Evolutionary conservation across 2,113 vertebrate genomes (phyloP).

Genomic region (Noturus placidus): DNA sequence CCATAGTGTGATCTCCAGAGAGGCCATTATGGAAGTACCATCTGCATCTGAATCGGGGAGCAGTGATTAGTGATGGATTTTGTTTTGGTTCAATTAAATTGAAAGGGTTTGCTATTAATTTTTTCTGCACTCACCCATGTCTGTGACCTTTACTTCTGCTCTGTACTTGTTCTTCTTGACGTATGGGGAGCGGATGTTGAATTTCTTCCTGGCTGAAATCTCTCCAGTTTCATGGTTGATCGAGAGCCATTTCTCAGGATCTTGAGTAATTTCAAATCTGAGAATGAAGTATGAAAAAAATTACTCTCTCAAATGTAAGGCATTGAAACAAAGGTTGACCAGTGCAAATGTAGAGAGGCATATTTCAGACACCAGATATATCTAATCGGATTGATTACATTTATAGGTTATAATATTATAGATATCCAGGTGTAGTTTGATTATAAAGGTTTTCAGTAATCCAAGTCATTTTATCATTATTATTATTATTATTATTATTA

Average conservation of each 20-base stretch:
- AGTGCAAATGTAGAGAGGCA: background rate
- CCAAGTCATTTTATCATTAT: background rate
- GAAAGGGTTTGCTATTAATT: background rate
- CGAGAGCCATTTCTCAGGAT: slow-evolving; percentile 84
- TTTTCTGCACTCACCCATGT: slow-evolving; percentile 75
- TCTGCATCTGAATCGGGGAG: slow-evolving; percentile 59
- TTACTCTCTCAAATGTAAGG: background rate
- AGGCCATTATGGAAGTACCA: slow-evolving; percentile 75
- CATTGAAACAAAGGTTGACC: background rate
- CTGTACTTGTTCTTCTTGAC: slow-evolving; percentile 81
- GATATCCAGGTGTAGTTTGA: background rate
- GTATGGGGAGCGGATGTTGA: slow-evolving; percentile 79
- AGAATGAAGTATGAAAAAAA: background rate
- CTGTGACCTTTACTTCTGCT: slow-evolving; percentile 77
- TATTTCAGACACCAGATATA: background rate
- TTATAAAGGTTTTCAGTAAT: background rate
- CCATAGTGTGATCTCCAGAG: slow-evolving; percentile 80
- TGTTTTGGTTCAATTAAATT: background rate
- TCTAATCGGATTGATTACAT: background rate
- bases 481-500: background rate
- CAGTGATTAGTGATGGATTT: background rate
- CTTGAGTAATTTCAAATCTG: slow-evolving; percentile 82
- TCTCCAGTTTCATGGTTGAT: slow-evolving; percentile 76
- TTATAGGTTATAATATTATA: background rate
- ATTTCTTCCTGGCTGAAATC: slow-evolving; percentile 72